Evolutionary conservation across 2,797 vertebrate species (phyloP), one percentile per base, ranked within the genome.

Genomic region (Botia kubotai): DNA sequence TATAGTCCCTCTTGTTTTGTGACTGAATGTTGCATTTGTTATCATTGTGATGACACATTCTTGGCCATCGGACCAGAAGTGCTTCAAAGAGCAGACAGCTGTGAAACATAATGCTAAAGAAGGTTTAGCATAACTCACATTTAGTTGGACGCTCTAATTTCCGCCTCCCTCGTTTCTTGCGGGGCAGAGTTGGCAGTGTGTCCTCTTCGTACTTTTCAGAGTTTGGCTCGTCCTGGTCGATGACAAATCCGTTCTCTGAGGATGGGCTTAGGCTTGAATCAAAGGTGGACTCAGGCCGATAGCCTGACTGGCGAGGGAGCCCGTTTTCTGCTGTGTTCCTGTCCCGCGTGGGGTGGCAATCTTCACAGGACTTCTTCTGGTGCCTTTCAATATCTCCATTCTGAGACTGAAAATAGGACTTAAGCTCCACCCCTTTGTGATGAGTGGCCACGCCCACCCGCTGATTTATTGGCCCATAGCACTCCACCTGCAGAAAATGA

Each of bases 61-160:
- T 69, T 81, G 53, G 80, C 75, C 17, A 23, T 63, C 46, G 2
- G 60, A 76, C 67, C 70, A 65, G 11, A 6, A 79, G 43, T 29
- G 72, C 39, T 57, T 78, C 57, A 52, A 23, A 63, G 33, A 63
- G 39, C 71, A 84, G 73, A 76, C 52, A 68, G 74, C 74, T 60
- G 74, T 75, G 70, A 12, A 66, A 86, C 63, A 65, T 21, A 12
- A 70, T 43, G 69, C 26, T 21, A 75, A 65, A 62, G 11, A n/a
- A 43, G 58, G 60, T n/a, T 63, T 43, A 82, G 78, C 7, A 14
- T 86, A 77, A 92, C 96, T 96, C 91, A 96, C 96, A 94, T 94
- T 96, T 96, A 6, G 95, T 96, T 0, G 94, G 87, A 57, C 92
- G 92, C 88, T 96, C 95, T 88, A 95, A 92, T 95, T 96, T 96